These are phyloP conservation scores for Antheraea yamamai DNA, from an alignment of 2,888 invertebrate species.

Conservation along the genomic window DNA sequence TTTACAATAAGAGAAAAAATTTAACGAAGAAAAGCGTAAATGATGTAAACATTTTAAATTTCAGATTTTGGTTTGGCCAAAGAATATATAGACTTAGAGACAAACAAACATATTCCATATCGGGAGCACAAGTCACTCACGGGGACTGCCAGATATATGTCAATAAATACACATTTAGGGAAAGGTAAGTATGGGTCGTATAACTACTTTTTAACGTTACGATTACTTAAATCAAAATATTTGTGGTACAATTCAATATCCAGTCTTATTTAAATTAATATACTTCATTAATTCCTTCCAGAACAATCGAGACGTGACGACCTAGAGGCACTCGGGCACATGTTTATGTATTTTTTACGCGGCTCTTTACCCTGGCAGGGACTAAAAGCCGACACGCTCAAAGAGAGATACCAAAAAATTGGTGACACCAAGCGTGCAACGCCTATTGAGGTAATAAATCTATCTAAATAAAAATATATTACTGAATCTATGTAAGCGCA, in stretches of 20 bases:
- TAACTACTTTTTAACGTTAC: not conserved
- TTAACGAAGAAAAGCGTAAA: not conserved
- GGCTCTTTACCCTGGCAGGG: conserved; percentile 99
- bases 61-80: conserved; percentile 99
- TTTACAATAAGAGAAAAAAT: not conserved
- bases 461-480: not conserved
- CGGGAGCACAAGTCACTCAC: conserved; percentile 99
- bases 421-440: conserved; percentile 99
- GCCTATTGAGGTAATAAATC: conserved; percentile 91
- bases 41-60: conserved; percentile 36
- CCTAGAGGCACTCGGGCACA: conserved; percentile 99
- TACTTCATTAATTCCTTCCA: conserved; percentile 56
- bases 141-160: conserved; percentile 99
- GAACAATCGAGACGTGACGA: conserved; percentile 99
- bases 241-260: not conserved
- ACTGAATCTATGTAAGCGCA: too few species aligned
- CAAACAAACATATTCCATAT: conserved; percentile 99
- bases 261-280: conserved; percentile 19
- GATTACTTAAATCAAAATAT: not conserved
- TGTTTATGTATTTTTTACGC: conserved; percentile 99
- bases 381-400: conserved; percentile 99
- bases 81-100: conserved; percentile 99
- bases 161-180: conserved; percentile 99
- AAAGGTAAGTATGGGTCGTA: conserved; percentile 84
- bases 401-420: conserved; percentile 99